Percentiles rank a stretch among this genome's conserved stretches.
Conservation (phyloP, 2,113 vertebrate species). For the Hippotragus niger region DNA sequence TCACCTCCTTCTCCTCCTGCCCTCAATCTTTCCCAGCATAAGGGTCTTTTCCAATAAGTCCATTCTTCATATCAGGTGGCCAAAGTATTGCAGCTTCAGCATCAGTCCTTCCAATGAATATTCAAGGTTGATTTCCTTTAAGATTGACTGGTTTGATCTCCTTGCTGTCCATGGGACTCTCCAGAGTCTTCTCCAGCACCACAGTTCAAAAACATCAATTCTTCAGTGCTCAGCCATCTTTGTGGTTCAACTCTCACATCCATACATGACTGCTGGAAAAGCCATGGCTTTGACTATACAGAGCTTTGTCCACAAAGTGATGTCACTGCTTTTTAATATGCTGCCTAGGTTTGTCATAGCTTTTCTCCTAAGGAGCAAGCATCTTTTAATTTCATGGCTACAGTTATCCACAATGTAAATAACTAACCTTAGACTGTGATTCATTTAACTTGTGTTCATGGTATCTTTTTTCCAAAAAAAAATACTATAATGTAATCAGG, state of each 20-base stretch:
- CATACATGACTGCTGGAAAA: background rate
- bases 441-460: background rate
- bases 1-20: background rate
- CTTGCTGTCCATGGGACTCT: background rate
- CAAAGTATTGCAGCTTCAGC: background rate
- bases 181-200: background rate
- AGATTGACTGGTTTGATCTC: background rate
- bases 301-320: background rate
- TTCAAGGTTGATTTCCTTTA: background rate
- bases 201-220: background rate
- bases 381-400: background rate
- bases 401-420: background rate
- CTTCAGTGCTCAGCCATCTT: background rate
- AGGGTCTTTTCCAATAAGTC: background rate
- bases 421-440: background rate
- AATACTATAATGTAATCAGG: background rate
- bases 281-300: background rate
- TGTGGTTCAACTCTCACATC: background rate
- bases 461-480: background rate
- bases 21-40: background rate
- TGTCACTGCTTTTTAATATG: background rate
- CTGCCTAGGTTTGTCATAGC: background rate
- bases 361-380: background rate
- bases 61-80: background rate
- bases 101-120: background rate